These are phyloP conservation scores for Ameiurus melas DNA, from an alignment of 2,113 vertebrate species.

Conservation along the genomic window DNA sequence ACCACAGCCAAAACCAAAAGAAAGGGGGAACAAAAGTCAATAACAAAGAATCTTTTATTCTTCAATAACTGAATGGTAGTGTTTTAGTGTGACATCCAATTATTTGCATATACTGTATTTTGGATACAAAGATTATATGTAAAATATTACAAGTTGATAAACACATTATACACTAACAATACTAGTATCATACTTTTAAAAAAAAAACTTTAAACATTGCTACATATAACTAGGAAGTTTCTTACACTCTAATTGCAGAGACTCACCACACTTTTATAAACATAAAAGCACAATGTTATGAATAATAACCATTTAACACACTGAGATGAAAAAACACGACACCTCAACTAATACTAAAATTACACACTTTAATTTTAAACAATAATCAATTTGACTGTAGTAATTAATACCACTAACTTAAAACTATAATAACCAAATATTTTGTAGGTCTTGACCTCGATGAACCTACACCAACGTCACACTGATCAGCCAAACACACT, in stretches of 20 bases:
- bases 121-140: background rate
- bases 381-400: background rate
- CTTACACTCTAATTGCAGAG: background rate
- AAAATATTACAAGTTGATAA: background rate
- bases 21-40: too few relatives aligned
- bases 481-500: background rate
- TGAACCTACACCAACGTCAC: constrained; percentile 7
- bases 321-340: background rate
- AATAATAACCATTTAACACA: background rate
- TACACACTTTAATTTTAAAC: background rate
- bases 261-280: background rate
- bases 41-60: background rate
- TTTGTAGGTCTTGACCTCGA: background rate
- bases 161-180: background rate
- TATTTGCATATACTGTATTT: background rate
- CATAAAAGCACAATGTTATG: background rate
- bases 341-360: background rate
- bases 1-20: too few relatives aligned
- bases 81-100: background rate
- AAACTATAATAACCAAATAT: background rate
- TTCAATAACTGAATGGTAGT: background rate
- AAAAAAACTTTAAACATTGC: too few relatives aligned
- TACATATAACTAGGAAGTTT: background rate
- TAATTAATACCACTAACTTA: background rate
- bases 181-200: background rate